Evolutionary conservation across 2,888 invertebrate species (phyloP).

Genomic region (Dryomyza anilis): DNA sequence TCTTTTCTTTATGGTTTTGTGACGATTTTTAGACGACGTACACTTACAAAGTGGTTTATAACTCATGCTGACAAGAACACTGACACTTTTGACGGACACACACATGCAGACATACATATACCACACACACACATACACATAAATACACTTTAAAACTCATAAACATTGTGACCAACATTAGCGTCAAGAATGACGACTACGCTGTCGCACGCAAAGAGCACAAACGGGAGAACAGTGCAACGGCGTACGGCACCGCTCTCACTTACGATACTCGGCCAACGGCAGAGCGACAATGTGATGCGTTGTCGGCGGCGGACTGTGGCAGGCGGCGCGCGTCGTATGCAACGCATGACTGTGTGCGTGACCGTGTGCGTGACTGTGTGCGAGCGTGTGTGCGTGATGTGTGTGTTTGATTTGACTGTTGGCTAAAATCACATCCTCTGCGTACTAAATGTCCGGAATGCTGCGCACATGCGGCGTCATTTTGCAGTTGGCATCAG

Average conservation of each 20-base stretch:
- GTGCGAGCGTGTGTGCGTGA: conserved; percentile 4
- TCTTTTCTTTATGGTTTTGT: no score
- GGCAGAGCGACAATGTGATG: conserved; percentile 35
- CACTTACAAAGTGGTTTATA: no score
- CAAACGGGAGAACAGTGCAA: background rate
- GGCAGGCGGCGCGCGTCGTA: conserved; percentile 46
- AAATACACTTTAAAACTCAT: conserved; percentile 2
- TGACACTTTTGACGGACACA: background rate
- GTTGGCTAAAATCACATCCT: conserved; percentile 58
- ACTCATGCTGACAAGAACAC: no score
- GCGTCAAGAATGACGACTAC: background rate
- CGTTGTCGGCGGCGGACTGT: conserved; percentile 46
- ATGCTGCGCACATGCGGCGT: conserved; percentile 47
- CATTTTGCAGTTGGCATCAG: background rate
- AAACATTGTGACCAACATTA: background rate
- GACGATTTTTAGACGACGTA: no score
- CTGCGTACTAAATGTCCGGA: conserved; percentile 61
- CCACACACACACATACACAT: background rate
- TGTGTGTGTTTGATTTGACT: conserved; percentile 45
- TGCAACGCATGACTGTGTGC: no score
- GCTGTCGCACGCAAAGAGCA: background rate
- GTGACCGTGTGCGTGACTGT: background rate
- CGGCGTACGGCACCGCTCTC: conserved; percentile 22
- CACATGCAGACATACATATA: background rate
- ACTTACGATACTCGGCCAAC: conserved; percentile 53